Evolutionary conservation across 2,797 vertebrate genomes (phyloP).

Genomic region (Pseudochirops corinnae): DNA sequence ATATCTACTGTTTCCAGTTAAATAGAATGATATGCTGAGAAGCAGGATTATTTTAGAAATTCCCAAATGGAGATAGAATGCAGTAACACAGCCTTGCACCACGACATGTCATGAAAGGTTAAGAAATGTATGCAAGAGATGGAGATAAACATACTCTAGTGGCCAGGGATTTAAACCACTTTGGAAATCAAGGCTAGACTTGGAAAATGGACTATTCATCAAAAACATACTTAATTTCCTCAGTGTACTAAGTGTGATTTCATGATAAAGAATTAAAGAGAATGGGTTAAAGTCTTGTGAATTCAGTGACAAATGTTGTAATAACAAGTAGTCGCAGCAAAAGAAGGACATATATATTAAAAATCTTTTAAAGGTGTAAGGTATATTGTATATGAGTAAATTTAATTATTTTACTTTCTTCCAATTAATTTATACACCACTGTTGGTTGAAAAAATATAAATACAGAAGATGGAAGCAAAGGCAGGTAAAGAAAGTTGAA

Average conservation of each 20-base stretch:
- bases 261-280: neutral
- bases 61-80: neutral
- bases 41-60: neutral
- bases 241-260: neutral
- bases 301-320: neutral
- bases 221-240: neutral
- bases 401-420: neutral
- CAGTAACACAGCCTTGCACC: neutral
- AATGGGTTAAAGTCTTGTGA: neutral
- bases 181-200: neutral
- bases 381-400: neutral
- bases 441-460: neutral
- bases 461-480: neutral
- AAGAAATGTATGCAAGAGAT: neutral
- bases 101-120: neutral
- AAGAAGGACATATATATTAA: neutral
- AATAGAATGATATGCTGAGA: neutral
- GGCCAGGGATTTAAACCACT: neutral
- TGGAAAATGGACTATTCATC: neutral
- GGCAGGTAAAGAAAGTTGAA: neutral
- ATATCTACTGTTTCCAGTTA: neutral
- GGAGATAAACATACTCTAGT: neutral
- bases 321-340: neutral
- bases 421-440: neutral
- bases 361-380: neutral